Evolutionary conservation across 2,113 vertebrate species (phyloP), one percentile per base, ranked within the genome.

Genomic region (Psephotus haematonotus): DNA sequence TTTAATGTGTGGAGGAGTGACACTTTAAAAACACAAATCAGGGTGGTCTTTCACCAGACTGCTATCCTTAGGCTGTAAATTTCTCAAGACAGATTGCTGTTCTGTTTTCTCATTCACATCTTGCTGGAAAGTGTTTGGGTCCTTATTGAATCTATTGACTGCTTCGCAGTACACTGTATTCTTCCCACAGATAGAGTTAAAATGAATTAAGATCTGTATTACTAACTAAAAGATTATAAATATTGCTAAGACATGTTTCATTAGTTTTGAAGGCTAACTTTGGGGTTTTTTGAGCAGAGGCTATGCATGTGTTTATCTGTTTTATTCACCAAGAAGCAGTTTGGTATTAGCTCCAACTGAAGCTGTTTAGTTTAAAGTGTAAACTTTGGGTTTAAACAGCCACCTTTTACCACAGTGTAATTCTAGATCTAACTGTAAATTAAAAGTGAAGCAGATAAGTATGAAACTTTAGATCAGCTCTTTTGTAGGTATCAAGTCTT

Each of bases 11-110:
- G 90, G 85, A 63, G 86, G 81, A 97, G 81, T 86, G 76, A 71
- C 82, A 72, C 75, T 86, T 92, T 7, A 41, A 41, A 90, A 91
- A n/a, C 55, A 57, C 63, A 46, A 25, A 57, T 62, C 78, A 70
- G 69, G 65, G 35, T 82, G 89, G 80, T 93, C 91, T 95, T 92
- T 87, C 86, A 87, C 74, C 86, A 84, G 86, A 68, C 17, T 72
- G 86, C 57, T 95, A 29, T 93, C 91, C 68, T 93, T 46, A 71
- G 71, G 64, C 63, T 78, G 50, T 59, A 43, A 67, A 70, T 82
- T 70, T 93, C 71, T 94, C 79, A n/a, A 59, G 84, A 52, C 90
- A 95, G 95, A 88, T 90, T 87, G 62, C 79, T 83, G 76, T 62
- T 94, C 84, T 86, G 75, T 78, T 91, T 78, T 75, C 49, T 88